Evolutionary conservation across 2,888 invertebrate species (phyloP).

Genomic region (Agriotes lineatus): DNA sequence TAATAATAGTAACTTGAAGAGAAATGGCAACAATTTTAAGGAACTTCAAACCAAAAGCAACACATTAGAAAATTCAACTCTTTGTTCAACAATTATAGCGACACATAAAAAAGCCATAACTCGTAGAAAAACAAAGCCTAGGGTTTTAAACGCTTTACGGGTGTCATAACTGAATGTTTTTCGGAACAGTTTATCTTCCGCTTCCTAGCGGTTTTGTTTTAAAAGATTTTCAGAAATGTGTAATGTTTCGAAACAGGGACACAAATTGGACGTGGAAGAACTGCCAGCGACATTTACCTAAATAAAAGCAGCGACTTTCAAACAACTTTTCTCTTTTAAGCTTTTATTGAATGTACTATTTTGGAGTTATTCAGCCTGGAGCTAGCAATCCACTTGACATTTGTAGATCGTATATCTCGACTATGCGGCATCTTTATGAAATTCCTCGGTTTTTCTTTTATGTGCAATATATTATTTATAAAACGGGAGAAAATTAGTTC

Average conservation of each 20-base stretch:
- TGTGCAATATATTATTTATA: not conserved
- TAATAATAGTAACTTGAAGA: too few species aligned
- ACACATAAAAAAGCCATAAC: too few species aligned
- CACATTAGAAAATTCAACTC: too few species aligned
- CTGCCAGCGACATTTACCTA: slow-evolving; percentile 25
- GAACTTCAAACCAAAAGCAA: too few species aligned
- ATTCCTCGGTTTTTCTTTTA: not conserved
- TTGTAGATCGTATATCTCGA: slow-evolving; percentile 17
- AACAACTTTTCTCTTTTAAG: slow-evolving; percentile 21
- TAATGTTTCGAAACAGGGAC: slow-evolving; percentile 17
- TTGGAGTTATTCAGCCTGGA: slow-evolving; percentile 23
- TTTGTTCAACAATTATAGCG: too few species aligned
- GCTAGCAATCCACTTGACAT: slow-evolving; percentile 24
- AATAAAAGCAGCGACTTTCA: slow-evolving; percentile 21
- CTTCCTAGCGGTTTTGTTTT: too few species aligned
- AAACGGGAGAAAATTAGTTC: too few species aligned
- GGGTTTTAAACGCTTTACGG: too few species aligned
- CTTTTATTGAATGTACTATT: slow-evolving; percentile 24
- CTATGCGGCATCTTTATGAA: slow-evolving; percentile 20
- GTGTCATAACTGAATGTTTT: too few species aligned
- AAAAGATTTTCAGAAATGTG: slow-evolving; percentile 15
- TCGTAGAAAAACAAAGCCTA: too few species aligned
- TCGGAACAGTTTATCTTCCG: too few species aligned
- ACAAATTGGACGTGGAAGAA: slow-evolving; percentile 19
- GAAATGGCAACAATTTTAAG: too few species aligned